Conservation (phyloP, 1,140 invertebrate species). For the Leptinotarsa lineolata region DNA sequence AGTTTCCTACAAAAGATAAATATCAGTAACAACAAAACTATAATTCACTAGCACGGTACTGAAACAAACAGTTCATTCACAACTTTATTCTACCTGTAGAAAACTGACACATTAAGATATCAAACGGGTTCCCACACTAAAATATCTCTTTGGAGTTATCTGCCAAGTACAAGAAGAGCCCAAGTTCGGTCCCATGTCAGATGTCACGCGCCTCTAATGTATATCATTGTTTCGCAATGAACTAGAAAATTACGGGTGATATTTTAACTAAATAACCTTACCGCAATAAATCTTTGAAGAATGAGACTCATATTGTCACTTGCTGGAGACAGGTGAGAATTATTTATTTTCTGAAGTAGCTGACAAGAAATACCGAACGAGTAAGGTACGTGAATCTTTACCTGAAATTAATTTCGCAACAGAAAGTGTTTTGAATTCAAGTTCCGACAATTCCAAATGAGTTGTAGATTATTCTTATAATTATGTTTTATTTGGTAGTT, state of each 20-base stretch:
- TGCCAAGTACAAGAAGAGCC: slow-evolving; percentile 36
- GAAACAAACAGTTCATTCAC: slow-evolving; percentile 21
- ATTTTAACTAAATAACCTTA: slow-evolving; percentile 43
- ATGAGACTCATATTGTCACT: slow-evolving; percentile 33
- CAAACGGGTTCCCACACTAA: slow-evolving; percentile 37
- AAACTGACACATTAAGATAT: slow-evolving; percentile 37
- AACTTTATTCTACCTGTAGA: slow-evolving; percentile 20
- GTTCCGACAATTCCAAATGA: no score
- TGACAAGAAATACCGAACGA: not conserved
- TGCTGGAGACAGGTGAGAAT: slow-evolving; percentile 5
- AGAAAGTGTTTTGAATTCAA: no score
- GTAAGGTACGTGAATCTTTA: no score
- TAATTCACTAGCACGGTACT: slow-evolving; percentile 3
- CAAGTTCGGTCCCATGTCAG: slow-evolving; percentile 45
- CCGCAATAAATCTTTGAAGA: slow-evolving; percentile 35
- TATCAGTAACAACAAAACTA: slow-evolving; percentile 2
- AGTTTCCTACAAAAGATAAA: no score
- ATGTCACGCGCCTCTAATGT: slow-evolving; percentile 45
- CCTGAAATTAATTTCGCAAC: no score
- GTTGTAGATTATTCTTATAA: not conserved
- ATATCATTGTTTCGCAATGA: slow-evolving; percentile 49
- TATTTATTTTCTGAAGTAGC: slow-evolving; percentile 15
- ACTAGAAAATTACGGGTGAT: slow-evolving; percentile 46
- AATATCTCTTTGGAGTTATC: slow-evolving; percentile 41
- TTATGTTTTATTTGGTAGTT: no score